Base-by-base conservation (phyloP, 1,140 invertebrate genomes). In the Drosophila ogumai region DNA sequence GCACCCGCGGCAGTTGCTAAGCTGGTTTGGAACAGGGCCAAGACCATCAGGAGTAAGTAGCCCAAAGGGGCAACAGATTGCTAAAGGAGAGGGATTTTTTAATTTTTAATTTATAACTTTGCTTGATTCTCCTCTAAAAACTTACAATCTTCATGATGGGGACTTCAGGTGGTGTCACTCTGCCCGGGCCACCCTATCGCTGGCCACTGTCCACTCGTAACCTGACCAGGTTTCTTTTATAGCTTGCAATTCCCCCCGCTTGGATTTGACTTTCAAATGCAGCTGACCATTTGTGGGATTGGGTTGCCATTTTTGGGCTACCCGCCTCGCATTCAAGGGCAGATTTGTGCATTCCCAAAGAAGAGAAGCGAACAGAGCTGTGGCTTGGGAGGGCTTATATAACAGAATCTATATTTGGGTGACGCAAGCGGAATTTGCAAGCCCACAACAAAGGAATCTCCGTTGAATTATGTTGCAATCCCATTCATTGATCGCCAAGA, bases 191-290 rank as follows among this genome's bases (percentile, higher is more conserved):
- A 36, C 59, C 56, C 41, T 47, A 59, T 47, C 17, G 43, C 43
- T 67, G 82, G 13, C 38, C 60, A 86, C 82, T 86, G 79, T 79
- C 15, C 55, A 56, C 36, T 44, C 4, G 25, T 17, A 8, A 6
- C 10, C 6, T 3, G 15, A 0, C 5, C 32, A 13, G 17, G n/a
- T 13, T 17, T 49, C 65, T 65, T 75, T 74, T 88, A 80, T 87
- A 81, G 47, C 54, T 3, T 10, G 0, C 7, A 9, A 0, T 9
- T 32, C 1, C 44, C 41, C 28, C 12, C 25, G 15, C 32, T 32
- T 59, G 50, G n/a, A 80, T 68, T 86, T 79, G 79, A 63, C 41
- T 77, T 74, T 80, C 84, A 82, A 88, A 88, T 87, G 82, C 82
- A 82, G 44, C 17, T 46, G 43, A 44, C 82, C 79, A 34, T 65